Base-by-base conservation (phyloP, 2,888 invertebrate species). In the Seira sanloemensis region DNA sequence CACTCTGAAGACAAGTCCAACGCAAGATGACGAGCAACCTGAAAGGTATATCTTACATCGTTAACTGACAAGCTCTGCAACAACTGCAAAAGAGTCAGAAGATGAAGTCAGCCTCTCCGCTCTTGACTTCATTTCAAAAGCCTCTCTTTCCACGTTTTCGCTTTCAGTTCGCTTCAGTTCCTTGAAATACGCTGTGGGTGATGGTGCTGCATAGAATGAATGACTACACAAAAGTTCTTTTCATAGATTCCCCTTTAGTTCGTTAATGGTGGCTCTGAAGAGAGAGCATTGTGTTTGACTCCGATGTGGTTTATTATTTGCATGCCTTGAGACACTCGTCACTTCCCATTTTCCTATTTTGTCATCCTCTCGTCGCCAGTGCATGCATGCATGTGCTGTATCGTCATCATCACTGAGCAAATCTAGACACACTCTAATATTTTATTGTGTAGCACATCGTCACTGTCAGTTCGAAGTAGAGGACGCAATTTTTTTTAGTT, bases 301-400 rank as follows among this genome's bases (percentile, higher is more conserved):
- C n/a, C n/a, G n/a, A n/a, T n/a, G n/a, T n/a, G n/a, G n/a, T 74
- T 21, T 23, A 46, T 50, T 78, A 72, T 72, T 73, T 66, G 62
- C 78, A 71, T 72, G 78, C 72, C 54, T 46, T 16, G 58, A 58
- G 24, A 54, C 58, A 72, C 58, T 72, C 72, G 72, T 72, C 72
- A 72, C 72, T 72, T 72, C 72, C 72, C 72, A 72, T 72, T 72
- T 72, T 50, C 27, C 37, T n/a, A n/a, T 72, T 54, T 37, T 21
- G 27, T 26, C 26, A 21, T 46, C 21, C 26, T 26, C 18, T 69
- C 69, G 37, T 72, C 72, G 72, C 58, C 72, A 72, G 16, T 58
- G 26, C 68, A 69, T n/a, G 5, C n/a, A 16, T 23, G 12, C 21
- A 12, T 65, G 19, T 25, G 7, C 26, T 18, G 9, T 67, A 12